Percentiles rank a stretch among this genome's conserved stretches.
Conservation (phyloP, 2,113 vertebrate genomes). For the Oxygymnocypris stewartii region DNA sequence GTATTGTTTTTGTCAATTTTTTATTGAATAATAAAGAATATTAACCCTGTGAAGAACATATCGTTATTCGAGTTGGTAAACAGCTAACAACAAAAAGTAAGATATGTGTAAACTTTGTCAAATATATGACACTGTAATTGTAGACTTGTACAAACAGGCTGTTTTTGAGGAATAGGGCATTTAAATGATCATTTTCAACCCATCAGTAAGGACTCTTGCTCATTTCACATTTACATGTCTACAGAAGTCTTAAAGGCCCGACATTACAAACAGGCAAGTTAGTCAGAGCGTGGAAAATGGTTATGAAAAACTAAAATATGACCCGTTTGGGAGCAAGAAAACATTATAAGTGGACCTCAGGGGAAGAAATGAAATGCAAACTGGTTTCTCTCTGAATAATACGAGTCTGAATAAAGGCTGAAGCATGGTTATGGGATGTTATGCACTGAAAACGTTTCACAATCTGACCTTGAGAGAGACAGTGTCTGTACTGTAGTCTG, state of each 20-base stretch:
- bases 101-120: not conserved
- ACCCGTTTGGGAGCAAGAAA: not conserved
- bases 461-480: not conserved
- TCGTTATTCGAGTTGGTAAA: no score
- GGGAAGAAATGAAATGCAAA: not conserved
- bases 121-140: not conserved
- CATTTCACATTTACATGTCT: not conserved
- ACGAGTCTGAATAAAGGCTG: not conserved
- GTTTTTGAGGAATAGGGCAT: no score
- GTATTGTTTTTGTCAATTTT: no score
- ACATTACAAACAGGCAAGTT: not conserved
- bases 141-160: not conserved
- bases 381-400: not conserved
- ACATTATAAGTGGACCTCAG: not conserved
- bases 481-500: not conserved
- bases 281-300: not conserved
- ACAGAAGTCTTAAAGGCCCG: not conserved
- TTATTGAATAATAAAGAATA: no score
- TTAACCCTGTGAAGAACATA: no score
- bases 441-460: not conserved
- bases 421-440: not conserved
- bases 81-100: no score
- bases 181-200: no score
- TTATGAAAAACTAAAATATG: not conserved
- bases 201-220: no score